Conservation (phyloP, 2,888 invertebrate genomes). For the Epinotia nisella region DNA sequence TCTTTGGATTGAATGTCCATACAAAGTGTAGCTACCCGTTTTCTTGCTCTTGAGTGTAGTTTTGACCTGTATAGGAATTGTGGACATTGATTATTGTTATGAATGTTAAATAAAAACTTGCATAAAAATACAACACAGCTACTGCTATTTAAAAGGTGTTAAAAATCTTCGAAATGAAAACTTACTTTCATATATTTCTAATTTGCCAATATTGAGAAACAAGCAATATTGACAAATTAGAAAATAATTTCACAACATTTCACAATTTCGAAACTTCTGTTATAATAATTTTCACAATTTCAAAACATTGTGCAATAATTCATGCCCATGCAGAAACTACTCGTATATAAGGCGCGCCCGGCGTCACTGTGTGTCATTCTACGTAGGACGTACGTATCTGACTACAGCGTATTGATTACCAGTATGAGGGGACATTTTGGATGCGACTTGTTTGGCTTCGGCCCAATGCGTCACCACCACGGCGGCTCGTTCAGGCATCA, state of each 20-base stretch:
- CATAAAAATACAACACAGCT: too few relatives aligned
- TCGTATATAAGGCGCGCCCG: conserved; percentile 13
- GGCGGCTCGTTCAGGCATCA: conserved; percentile 13
- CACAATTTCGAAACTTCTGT: background rate
- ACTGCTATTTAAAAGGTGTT: too few relatives aligned
- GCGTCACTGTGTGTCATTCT: background rate
- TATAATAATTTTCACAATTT: conserved; percentile 7
- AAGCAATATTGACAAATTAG: background rate
- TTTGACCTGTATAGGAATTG: too few relatives aligned
- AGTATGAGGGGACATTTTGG: conserved; percentile 35
- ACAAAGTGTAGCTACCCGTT: too few relatives aligned
- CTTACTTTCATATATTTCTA: background rate
- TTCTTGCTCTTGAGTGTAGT: too few relatives aligned
- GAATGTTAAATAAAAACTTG: too few relatives aligned
- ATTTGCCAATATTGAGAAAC: background rate
- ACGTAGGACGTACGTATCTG: background rate
- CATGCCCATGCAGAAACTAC: background rate
- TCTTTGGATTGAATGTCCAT: too few relatives aligned
- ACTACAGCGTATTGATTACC: background rate
- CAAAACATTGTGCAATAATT: conserved; percentile 16
- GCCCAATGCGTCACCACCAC: conserved; percentile 25
- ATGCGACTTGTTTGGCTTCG: conserved; percentile 22
- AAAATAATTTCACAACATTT: background rate
- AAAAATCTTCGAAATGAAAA: too few relatives aligned
- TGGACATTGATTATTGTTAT: too few relatives aligned